Evolutionary conservation across 2,113 vertebrate species (phyloP).

Genomic region (Azemiops feae): DNA sequence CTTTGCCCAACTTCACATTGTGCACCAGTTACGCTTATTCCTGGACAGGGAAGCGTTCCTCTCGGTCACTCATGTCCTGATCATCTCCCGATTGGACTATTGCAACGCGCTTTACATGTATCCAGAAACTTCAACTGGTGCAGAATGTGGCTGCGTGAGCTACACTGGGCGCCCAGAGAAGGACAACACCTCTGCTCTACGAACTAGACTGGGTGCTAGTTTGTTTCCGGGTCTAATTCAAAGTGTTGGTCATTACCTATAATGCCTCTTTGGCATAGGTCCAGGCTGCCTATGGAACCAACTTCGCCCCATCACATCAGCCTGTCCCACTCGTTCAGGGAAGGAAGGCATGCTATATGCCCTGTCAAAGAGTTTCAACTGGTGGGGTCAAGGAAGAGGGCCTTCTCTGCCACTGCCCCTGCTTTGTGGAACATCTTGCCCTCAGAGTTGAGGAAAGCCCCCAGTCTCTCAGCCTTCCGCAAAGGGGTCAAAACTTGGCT

Average conservation of each 20-base stretch:
- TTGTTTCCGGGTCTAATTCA: background rate
- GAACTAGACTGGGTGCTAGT: background rate
- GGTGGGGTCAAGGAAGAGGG: background rate
- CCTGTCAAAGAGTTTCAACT: background rate
- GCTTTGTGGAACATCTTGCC: background rate
- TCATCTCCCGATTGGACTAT: background rate
- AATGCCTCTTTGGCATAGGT: background rate
- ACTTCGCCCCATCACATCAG: background rate
- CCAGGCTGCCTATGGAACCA: background rate
- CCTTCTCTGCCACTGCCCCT: background rate
- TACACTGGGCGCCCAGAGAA: background rate
- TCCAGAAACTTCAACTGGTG: background rate
- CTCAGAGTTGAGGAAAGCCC: background rate
- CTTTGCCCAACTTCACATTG: background rate
- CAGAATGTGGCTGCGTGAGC: background rate
- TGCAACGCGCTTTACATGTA: background rate
- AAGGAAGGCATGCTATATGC: background rate
- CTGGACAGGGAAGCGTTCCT: background rate
- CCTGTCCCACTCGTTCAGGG: background rate
- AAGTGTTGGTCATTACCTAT: background rate
- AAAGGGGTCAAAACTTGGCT: background rate
- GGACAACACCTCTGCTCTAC: background rate
- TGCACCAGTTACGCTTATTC: background rate
- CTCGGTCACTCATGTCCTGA: background rate
- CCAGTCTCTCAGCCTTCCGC: background rate